A percentile compares a stretch with the other conserved stretches of the same genome.
These are phyloP conservation scores for Pangasius djambal DNA, from an alignment of 2,797 vertebrate species.

Conservation along the genomic window DNA sequence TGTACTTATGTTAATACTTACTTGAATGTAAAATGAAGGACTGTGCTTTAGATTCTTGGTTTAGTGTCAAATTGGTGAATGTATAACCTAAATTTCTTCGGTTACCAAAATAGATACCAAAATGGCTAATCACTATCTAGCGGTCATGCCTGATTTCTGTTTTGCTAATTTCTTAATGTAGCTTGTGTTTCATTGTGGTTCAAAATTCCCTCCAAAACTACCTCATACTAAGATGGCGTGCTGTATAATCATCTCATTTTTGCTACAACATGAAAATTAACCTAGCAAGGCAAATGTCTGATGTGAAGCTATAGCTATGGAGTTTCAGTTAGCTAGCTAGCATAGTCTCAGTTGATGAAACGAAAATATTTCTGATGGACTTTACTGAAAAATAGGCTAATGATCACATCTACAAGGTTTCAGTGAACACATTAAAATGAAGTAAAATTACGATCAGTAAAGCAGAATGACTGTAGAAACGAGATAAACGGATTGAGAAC, in stretches of 20 bases:
- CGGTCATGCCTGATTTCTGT: not conserved
- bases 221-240: not conserved
- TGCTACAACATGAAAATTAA: not conserved
- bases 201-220: not conserved
- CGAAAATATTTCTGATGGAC: not conserved
- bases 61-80: not conserved
- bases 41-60: not conserved
- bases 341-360: not conserved
- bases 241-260: not conserved
- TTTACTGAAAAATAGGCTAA: not conserved
- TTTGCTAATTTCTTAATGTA: not conserved
- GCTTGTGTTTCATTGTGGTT: not conserved
- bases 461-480: not conserved
- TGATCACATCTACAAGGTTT: not conserved
- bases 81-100: not conserved
- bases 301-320: not conserved
- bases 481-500: not conserved
- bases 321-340: not conserved
- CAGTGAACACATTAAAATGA: not conserved
- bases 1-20: not conserved
- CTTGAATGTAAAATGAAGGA: not conserved
- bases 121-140: not conserved
- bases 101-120: not conserved
- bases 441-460: not conserved
- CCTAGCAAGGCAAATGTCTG: not conserved